Conservation (phyloP, 2,113 vertebrate genomes). For the Macheiramphus alcinus region DNA sequence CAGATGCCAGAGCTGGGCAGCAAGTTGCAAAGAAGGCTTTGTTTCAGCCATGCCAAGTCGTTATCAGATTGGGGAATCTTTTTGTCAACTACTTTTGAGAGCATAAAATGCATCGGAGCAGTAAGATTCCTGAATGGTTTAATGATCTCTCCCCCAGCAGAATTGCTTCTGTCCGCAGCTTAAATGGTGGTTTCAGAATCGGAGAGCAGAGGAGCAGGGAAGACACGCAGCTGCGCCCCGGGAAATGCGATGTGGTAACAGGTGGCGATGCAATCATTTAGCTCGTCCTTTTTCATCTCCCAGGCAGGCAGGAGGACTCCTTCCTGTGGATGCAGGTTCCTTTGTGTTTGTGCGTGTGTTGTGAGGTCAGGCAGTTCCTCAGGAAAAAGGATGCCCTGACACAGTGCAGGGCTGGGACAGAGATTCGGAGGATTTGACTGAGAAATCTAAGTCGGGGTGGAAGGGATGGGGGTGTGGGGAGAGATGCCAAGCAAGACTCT, state of each 20-base stretch:
- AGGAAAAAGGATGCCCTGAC: background rate
- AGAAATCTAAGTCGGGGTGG: rapidly evolving
- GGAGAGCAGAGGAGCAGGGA: background rate
- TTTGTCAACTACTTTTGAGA: background rate
- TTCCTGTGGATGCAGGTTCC: background rate
- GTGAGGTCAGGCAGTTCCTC: background rate
- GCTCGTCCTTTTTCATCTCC: background rate
- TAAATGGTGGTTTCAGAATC: background rate
- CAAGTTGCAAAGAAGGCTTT: conserved; percentile 61
- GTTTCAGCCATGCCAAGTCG: conserved; percentile 38
- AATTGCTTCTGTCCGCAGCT: background rate
- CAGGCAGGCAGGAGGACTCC: background rate
- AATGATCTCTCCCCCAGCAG: background rate
- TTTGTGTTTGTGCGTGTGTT: background rate
- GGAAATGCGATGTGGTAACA: background rate
- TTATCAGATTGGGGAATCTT: conserved; percentile 54
- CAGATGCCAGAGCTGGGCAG: conserved; percentile 61
- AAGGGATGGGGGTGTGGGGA: background rate
- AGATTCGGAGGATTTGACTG: background rate
- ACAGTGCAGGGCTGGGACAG: background rate
- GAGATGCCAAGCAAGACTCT: background rate
- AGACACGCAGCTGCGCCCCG: background rate
- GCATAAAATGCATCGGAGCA: conserved; percentile 6
- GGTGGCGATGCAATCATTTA: background rate
- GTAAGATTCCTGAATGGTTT: background rate